These are phyloP conservation scores for Gymnocypris eckloni DNA, from an alignment of 2,797 vertebrate genomes.

Conservation along the genomic window DNA sequence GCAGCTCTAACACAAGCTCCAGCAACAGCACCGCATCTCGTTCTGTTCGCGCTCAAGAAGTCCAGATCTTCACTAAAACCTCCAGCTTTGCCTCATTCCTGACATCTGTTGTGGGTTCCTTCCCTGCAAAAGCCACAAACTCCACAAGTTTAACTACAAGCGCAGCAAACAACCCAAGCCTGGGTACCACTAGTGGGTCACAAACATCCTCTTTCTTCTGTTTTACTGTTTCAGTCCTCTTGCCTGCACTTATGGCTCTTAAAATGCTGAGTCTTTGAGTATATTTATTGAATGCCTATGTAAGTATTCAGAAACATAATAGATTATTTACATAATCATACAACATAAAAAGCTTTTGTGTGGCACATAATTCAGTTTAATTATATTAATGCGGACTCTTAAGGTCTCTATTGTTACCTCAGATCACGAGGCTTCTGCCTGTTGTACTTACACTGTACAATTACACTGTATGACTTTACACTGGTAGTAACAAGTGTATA, in stretches of 20 bases:
- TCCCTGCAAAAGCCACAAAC: slow-evolving; percentile 19
- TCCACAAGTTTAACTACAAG: neutral
- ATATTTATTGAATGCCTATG: neutral
- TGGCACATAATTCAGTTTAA: neutral
- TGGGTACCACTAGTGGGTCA: fast-evolving
- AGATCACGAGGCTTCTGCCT: neutral
- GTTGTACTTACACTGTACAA: neutral
- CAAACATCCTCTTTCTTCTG: neutral
- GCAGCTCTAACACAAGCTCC: slow-evolving; percentile 6
- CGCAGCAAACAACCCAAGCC: neutral
- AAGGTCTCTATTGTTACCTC: neutral
- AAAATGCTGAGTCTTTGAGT: neutral
- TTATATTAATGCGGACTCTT: neutral
- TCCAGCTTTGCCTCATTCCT: slow-evolving; percentile 12
- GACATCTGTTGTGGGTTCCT: neutral
- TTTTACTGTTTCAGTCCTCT: neutral
- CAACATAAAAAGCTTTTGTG: neutral
- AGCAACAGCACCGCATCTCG: neutral
- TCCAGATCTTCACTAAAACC: slow-evolving; percentile 33
- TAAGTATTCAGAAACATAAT: neutral
- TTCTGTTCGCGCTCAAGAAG: fast-evolving
- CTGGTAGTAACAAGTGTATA: neutral
- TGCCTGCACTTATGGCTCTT: neutral
- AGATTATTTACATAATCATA: neutral
- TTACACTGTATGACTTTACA: neutral